Evolutionary conservation across 2,797 vertebrate species (phyloP), one percentile per base, ranked within the genome.

Genomic region (Parauchenoglanis ngamensis): DNA sequence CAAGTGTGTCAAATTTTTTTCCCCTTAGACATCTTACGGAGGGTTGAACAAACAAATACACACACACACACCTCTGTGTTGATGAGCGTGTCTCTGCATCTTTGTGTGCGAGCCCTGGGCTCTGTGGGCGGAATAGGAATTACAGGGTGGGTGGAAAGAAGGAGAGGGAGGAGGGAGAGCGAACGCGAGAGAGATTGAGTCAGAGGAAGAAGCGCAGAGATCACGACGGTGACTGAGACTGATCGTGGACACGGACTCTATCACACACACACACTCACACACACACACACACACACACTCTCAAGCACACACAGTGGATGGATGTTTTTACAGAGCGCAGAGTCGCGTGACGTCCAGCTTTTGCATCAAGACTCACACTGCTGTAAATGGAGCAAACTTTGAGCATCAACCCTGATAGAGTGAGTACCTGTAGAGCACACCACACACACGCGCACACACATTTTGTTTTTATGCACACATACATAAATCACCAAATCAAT

Each of bases 61-160:
- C 61, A 78, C 83, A 73, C 85, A 73, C 91, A 85, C 89, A 73
- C 90, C 89, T 92, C 92, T 89, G 91, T 93, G 80, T 40, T 7
- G 90, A 31, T 84, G 88, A 92, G 90, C 92, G 88, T 93, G 93
- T 93, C 94, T 92, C 90, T 93, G 91, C 92, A 93, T 87, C 94
- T 89, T 93, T 92, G 87, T 91, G 93, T 94, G 91, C 94, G 93
- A 93, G 93, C 94, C 93, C 90, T 93, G 92, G 89, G 92, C 91
- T 91, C 91, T 94, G 96, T 97, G 96, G 94, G 95, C 91, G 95
- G 96, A 96, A 95, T 94, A 95, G 94, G 96, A 96, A 96, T 95
- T 92, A 94, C 91, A 88, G 87, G 92, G 92, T 95, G 96, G 96
- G 96, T 94, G 92, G 94, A 91, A 91, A 91, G 80, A 73, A 6